Evolutionary conservation across 1,140 invertebrate species (phyloP).

Genomic region (Nomia melanderi): DNA sequence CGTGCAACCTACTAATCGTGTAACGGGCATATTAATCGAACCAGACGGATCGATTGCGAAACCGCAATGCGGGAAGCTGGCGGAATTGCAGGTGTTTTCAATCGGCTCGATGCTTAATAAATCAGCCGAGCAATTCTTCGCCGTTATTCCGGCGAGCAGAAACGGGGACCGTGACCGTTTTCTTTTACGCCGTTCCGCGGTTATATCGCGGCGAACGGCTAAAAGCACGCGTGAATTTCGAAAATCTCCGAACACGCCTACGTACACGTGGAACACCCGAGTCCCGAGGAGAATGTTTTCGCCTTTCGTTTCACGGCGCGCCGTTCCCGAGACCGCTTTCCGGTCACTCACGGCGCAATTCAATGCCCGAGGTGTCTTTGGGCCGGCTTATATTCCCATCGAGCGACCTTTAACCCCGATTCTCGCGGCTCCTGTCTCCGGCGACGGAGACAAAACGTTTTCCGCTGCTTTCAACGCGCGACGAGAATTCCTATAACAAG

Average conservation of each 20-base stretch:
- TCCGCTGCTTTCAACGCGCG: neutral
- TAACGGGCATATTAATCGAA: slow-evolving; percentile 51
- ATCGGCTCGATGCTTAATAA: slow-evolving; percentile 32
- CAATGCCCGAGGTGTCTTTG: slow-evolving; percentile 13
- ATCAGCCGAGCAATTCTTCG: slow-evolving; percentile 19
- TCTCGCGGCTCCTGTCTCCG: neutral
- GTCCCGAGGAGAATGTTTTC: neutral
- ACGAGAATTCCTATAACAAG: neutral
- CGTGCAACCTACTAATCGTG: slow-evolving; percentile 44
- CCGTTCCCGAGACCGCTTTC: slow-evolving; percentile 1
- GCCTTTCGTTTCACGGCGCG: neutral
- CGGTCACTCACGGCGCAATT: slow-evolving; percentile 10
- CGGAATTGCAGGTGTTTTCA: slow-evolving; percentile 46
- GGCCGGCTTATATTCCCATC: slow-evolving; percentile 4
- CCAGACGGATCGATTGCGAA: slow-evolving; percentile 41
- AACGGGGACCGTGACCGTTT: slow-evolving; percentile 10
- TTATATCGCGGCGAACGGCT: neutral
- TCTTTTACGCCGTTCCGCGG: neutral
- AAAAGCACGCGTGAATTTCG: neutral
- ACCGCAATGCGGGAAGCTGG: slow-evolving; percentile 44
- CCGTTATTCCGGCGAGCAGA: slow-evolving; percentile 1
- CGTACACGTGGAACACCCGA: neutral
- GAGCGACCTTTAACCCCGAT: slow-evolving; percentile 39
- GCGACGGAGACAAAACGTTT: neutral
- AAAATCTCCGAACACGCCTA: neutral